These are phyloP conservation scores for Odobenus rosmarus DNA, from an alignment of 2,113 vertebrate genomes.

Conservation along the genomic window DNA sequence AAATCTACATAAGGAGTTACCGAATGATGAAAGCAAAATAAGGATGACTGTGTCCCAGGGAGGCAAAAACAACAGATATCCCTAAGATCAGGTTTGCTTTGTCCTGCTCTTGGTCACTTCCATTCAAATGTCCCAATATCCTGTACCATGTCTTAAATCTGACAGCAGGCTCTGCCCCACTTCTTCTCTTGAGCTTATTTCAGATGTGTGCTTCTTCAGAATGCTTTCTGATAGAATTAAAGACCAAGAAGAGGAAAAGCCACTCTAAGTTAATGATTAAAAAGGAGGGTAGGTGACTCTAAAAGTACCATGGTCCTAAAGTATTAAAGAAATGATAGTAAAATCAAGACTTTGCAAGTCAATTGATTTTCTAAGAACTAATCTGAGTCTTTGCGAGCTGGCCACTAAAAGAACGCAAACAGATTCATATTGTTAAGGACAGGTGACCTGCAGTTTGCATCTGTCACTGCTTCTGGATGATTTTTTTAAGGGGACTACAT, in stretches of 20 bases:
- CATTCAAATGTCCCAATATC: background rate
- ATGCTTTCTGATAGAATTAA: background rate
- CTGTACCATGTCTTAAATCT: background rate
- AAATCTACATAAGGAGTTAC: background rate
- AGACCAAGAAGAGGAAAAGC: background rate
- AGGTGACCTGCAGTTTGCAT: background rate
- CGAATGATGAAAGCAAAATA: background rate
- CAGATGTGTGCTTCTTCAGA: background rate
- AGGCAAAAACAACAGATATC: background rate
- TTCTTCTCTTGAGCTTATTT: background rate
- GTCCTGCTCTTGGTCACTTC: background rate
- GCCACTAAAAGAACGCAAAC: background rate
- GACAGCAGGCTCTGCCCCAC: background rate
- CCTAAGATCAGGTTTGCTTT: background rate
- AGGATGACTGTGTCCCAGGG: background rate
- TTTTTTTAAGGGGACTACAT: background rate
- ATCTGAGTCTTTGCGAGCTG: background rate
- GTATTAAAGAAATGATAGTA: background rate
- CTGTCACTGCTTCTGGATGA: background rate
- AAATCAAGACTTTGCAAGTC: background rate
- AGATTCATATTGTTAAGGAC: background rate
- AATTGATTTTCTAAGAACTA: conserved; percentile 3
- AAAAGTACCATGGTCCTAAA: background rate
- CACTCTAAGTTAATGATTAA: background rate
- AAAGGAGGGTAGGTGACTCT: background rate